A percentile compares a stretch with the other conserved stretches of the same genome.
phyloP scores from a whole-genome alignment of 2,113 vertebrate genomes.

The Rhabdomys dilectus region DNA sequence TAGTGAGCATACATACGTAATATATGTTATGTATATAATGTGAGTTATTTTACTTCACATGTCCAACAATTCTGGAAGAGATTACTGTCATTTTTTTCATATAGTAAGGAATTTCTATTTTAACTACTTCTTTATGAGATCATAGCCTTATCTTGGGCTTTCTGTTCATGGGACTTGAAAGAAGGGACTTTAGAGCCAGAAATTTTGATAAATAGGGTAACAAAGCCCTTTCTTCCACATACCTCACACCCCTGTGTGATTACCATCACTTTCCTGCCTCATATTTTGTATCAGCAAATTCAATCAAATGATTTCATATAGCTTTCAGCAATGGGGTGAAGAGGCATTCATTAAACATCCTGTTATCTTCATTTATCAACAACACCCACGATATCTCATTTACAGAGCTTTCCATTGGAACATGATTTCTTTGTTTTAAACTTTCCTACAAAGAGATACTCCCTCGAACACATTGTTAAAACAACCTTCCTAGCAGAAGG shows the following conservation, averaged over 20 bases:
- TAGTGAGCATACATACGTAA: neutral
- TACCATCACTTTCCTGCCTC: neutral
- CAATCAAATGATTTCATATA: constrained; percentile 43
- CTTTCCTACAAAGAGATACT: neutral
- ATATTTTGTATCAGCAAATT: neutral
- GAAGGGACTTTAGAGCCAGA: neutral
- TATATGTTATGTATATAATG: neutral
- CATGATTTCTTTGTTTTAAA: constrained; percentile 36
- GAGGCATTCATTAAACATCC: neutral
- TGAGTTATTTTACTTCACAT: constrained; percentile 5
- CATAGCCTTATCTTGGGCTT: neutral
- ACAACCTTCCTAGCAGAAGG: constrained; percentile 1
- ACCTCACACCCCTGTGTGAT: neutral
- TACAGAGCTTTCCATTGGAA: constrained; percentile 28
- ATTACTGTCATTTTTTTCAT: neutral
- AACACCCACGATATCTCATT: neutral
- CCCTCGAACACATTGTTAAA: neutral
- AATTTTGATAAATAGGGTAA: neutral
- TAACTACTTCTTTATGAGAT: neutral
- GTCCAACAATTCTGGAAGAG: neutral
- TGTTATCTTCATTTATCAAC: constrained; percentile 46
- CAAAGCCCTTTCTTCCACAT: neutral
- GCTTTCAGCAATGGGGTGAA: constrained; percentile 48
- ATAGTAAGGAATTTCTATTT: constrained; percentile 23
- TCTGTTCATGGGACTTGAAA: constrained; percentile 1